Evolutionary conservation across 2,797 vertebrate genomes (phyloP).

Genomic region (Lepilemur ruficaudatus): DNA sequence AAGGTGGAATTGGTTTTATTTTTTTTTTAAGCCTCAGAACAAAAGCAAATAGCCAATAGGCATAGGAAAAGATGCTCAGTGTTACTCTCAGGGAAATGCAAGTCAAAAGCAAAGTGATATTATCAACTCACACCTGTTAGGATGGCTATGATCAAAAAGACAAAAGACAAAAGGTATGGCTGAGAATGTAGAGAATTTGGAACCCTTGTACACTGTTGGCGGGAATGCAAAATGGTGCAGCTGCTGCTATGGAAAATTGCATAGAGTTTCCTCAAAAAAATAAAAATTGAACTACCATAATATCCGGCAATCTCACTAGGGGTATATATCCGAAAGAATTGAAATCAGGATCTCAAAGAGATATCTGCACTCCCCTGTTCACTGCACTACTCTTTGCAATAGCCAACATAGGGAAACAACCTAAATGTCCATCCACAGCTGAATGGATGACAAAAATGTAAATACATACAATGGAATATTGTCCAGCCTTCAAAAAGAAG

Average conservation of each 20-base stretch:
- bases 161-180: background rate
- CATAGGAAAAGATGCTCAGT: background rate
- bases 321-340: background rate
- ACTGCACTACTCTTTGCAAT: background rate
- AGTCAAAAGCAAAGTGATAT: background rate
- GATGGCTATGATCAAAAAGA: background rate
- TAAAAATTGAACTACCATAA: background rate
- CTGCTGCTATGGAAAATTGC: background rate
- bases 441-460: background rate
- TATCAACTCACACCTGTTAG: background rate
- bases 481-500: no score
- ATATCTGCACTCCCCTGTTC: no score
- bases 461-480: background rate
- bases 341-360: background rate
- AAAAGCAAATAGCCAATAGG: background rate
- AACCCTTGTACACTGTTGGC: background rate
- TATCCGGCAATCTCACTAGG: background rate
- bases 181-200: background rate
- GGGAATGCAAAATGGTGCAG: background rate
- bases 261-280: background rate
- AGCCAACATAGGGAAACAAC: background rate
- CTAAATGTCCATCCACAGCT: no score
- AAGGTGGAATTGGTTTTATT: slow-evolving; percentile 60
- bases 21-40: slow-evolving; percentile 62
- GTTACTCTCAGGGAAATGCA: background rate